Base-by-base conservation (phyloP, 2,113 vertebrate species). In the Xiphophorus couchianus region DNA sequence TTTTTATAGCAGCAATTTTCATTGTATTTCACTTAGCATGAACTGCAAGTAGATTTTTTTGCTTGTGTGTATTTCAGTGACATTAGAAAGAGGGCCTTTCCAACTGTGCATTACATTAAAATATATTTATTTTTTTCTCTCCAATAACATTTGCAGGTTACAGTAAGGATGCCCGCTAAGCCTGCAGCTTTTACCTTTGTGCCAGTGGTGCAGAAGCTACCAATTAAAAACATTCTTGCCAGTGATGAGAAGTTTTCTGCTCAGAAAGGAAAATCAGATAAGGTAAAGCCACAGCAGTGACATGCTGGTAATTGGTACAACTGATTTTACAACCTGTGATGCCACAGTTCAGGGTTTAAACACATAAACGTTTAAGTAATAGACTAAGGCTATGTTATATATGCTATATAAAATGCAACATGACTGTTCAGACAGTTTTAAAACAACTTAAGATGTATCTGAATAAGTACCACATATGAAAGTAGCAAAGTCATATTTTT, bases 161-260 rank as follows among this genome's bases (percentile, higher is more conserved):
- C 81, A n/a, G 7, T 73, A 64, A 85, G 85, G 62, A 83, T 69
- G 31, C 70, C 90, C 88, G 81, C 90, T 17, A 93, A 93, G 84
- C 89, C 94, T 71, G 25, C 94, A 86, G 81, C 82, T 63, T 97
- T 98, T 92, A 96, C 94, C 4, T 97, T 98, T 63, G 71, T 97
- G 66, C 97, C 97, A 19, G 90, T 92, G 66, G 71, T 96, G 80
- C 91, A 95, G 93, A 93, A 44, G 86, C 93, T 98, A 84, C 96
- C 97, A 69, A 90, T 84, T 77, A 92, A 95, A 82, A 90, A 84
- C 87, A 82, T 93, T 42, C 73, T 96, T 78, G 74, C 51, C 42
- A 69, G 65, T 30, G 71, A 51, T 33, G 71, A 72, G 51, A 66
- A 29, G 71, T 70, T 77, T 67, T 78, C 19, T 64, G 42, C 61